phyloP scores from a whole-genome alignment of 2,888 invertebrate species.

The Gymnoscelis rufifasciata region DNA sequence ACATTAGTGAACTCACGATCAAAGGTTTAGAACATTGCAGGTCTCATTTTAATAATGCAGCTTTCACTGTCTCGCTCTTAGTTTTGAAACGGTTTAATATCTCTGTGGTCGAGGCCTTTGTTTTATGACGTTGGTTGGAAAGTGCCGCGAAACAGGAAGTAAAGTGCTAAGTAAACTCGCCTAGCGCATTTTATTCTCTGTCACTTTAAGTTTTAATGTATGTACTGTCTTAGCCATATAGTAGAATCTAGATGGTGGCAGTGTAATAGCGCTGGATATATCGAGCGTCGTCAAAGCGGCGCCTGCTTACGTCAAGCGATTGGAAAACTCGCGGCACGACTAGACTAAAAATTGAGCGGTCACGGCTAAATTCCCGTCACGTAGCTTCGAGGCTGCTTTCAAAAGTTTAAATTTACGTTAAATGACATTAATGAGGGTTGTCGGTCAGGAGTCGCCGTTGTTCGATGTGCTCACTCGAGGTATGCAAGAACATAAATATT shows the following conservation, averaged over 20 bases:
- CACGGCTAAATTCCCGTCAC: constrained; percentile 53
- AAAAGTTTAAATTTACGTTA: constrained; percentile 66
- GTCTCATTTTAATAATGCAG: constrained; percentile 15
- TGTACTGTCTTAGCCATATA: constrained; percentile 6
- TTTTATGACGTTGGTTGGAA: constrained; percentile 3
- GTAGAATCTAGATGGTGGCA: constrained; percentile 29
- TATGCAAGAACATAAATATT: constrained; percentile 61
- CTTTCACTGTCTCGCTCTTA: constrained; percentile 15
- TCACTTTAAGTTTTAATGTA: constrained; percentile 18
- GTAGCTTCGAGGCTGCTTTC: constrained; percentile 60
- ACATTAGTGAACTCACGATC: constrained; percentile 15
- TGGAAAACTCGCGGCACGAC: constrained; percentile 64
- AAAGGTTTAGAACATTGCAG: constrained; percentile 11
- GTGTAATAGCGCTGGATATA: constrained; percentile 33
- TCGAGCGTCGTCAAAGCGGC: constrained; percentile 53
- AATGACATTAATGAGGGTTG: constrained; percentile 64
- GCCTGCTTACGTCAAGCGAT: constrained; percentile 70
- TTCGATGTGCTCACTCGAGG: constrained; percentile 30
- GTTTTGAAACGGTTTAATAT: constrained; percentile 13
- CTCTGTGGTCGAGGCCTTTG: background rate
- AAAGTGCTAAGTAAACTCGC: background rate
- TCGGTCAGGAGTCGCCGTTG: constrained; percentile 44
- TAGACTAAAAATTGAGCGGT: constrained; percentile 52
- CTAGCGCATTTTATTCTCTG: constrained; percentile 9
- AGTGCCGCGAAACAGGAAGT: background rate